Evolutionary conservation across 2,797 vertebrate species (phyloP), one percentile per base, ranked within the genome.

Genomic region (Eidolon dupreanum): DNA sequence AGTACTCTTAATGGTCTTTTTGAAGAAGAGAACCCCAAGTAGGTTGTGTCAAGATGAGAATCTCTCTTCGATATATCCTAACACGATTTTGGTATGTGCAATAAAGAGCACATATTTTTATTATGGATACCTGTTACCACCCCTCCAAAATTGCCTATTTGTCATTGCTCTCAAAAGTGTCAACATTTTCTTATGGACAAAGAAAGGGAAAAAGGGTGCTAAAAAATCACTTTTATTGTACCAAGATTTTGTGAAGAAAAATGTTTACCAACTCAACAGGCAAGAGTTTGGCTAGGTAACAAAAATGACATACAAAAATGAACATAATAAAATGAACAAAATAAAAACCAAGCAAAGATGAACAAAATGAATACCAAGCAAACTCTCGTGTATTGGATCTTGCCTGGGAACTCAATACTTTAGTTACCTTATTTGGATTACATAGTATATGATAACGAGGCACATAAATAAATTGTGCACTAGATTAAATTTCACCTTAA

Each of bases 381-480:
- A 63, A 55, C 1, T 16, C 22, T 36, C 22, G 38, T 6, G 5
- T 51, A 4, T 24, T 71, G 8, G 17, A 86, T 75, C 71, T 51
- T 86, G 6, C 13, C 31, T 71, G 17, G 17, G 28, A 46, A 53
- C 28, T 5, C 22, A 41, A 16, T 71, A 26, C 17, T 26, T 36
- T 17, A 43, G 8, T 22, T 24, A 55, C 1, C 0, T 36, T 71
- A 9, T 71, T 0, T 82, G 2, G 10, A 22, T 41, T 2, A 28
- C 38, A 31, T 63, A 4, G 5, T 22, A 53, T 31, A 59, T 43
- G 38, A 6, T 26, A 68, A 68, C 41, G 7, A 81, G 26, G 1
- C 4, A 70, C 5, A 36, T n/a, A 71, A 88, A 65, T 41, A 55
- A 81, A 55, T 53, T 38, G 3, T 33, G 22, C 12, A 38, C 17